Conservation (phyloP, 2,888 invertebrate genomes). For the Hirudinaria manillensis region DNA sequence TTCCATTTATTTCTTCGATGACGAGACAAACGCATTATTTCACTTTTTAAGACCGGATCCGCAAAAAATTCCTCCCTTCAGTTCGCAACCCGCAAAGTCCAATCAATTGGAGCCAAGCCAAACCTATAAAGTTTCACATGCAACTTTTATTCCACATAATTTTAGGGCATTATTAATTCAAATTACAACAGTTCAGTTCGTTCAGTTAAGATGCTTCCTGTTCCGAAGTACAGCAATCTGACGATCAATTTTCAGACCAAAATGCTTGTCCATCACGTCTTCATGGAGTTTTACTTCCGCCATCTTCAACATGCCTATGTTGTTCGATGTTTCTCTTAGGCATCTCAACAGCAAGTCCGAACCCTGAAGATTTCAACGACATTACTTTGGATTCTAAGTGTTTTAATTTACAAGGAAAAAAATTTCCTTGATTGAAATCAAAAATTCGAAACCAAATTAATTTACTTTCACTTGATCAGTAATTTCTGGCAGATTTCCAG, state of each 20-base stretch:
- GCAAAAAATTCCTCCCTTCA: too few species aligned
- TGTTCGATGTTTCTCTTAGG: not conserved
- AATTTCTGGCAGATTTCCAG: not conserved
- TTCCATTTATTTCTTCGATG: too few species aligned
- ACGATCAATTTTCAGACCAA: not conserved
- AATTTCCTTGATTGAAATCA: not conserved
- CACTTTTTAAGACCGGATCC: too few species aligned
- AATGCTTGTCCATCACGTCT: not conserved
- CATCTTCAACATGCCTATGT: constrained; percentile 12
- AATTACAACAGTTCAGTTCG: too few species aligned
- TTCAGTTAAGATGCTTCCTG: constrained; percentile 5
- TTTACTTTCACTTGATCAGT: not conserved
- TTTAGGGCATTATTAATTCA: too few species aligned
- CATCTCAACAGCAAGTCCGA: not conserved
- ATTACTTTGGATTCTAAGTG: not conserved
- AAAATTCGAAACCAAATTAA: not conserved
- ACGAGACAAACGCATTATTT: too few species aligned
- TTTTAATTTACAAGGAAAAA: not conserved
- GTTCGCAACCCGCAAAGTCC: too few species aligned
- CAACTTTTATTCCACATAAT: too few species aligned
- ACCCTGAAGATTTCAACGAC: not conserved
- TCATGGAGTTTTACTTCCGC: not conserved
- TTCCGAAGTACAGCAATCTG: not conserved
- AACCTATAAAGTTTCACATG: too few species aligned
- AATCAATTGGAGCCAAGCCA: too few species aligned